phyloP scores from a whole-genome alignment of 1,140 invertebrate species.

The Heliothis subflexa region DNA sequence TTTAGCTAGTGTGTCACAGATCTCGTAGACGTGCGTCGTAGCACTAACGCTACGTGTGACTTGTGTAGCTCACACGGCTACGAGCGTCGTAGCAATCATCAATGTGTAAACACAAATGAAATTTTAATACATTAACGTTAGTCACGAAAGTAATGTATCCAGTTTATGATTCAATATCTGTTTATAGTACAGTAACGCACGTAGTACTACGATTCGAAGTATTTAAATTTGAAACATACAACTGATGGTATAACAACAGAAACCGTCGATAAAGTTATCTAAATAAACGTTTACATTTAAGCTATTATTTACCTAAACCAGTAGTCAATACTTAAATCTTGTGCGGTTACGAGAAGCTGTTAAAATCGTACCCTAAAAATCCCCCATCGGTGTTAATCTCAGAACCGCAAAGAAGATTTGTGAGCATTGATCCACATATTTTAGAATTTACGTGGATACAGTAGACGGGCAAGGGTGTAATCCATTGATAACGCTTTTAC shows the following conservation, averaged over 20 bases:
- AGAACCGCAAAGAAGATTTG: constrained; percentile 38
- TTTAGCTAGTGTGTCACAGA: not conserved
- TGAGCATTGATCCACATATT: constrained; percentile 19
- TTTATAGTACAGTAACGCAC: too few relatives aligned
- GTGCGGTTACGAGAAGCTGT: constrained; percentile 12
- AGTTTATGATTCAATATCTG: not conserved
- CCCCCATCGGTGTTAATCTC: constrained; percentile 22
- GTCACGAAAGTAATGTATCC: not conserved
- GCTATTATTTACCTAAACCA: not conserved
- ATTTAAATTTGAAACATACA: constrained; percentile 9
- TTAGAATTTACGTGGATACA: constrained; percentile 36
- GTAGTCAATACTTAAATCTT: constrained; percentile 25
- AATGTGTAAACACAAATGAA: not conserved
- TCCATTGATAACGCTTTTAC: constrained; percentile 69
- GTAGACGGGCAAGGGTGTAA: constrained; percentile 50
- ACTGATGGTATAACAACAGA: constrained; percentile 1
- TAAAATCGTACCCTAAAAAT: constrained; percentile 23
- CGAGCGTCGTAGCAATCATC: constrained; percentile 10
- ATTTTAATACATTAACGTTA: constrained; percentile 7
- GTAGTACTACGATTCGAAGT: too few relatives aligned
- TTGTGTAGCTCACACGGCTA: constrained; percentile 1
- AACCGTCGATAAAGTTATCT: too few relatives aligned
- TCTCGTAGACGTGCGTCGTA: constrained; percentile 2
- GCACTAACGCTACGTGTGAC: constrained; percentile 17
- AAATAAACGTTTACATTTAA: not conserved